Conservation (phyloP, 92 coral and sea anemone species). For the Hydrozoanthus gracilis region DNA sequence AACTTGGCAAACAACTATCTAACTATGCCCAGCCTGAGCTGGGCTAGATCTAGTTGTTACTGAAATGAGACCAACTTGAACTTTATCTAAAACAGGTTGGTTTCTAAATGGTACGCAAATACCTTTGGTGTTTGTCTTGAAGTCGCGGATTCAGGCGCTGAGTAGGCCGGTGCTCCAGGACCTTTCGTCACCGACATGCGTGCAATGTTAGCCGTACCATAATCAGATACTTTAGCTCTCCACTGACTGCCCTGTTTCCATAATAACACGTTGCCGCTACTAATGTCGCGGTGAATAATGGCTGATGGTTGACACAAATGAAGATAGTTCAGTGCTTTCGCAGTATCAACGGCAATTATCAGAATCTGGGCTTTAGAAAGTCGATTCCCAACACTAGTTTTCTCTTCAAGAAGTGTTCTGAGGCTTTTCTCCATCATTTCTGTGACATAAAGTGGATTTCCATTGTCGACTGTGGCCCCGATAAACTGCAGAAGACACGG, state of each 20-base stretch:
- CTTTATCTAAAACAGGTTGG: too few species aligned
- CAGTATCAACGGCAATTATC: constrained; percentile 46
- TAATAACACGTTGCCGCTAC: constrained; percentile 65
- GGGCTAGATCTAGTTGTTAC: not conserved
- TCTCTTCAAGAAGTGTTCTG: constrained; percentile 36
- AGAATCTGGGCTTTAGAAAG: constrained; percentile 42
- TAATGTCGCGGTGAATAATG: constrained; percentile 73
- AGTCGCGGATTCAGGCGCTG: constrained; percentile 56
- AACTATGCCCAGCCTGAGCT: too few species aligned
- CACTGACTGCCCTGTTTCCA: too few species aligned
- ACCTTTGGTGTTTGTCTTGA: constrained; percentile 57
- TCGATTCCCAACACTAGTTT: not conserved
- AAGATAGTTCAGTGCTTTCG: too few species aligned
- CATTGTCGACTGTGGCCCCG: constrained; percentile 40
- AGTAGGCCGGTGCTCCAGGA: constrained; percentile 57
- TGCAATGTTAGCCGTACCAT: too few species aligned
- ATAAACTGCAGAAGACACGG: constrained; percentile 69
- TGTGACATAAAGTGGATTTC: constrained; percentile 55
- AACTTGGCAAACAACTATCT: too few species aligned
- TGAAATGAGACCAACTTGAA: too few species aligned
- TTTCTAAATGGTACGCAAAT: not conserved
- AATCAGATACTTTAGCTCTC: too few species aligned
- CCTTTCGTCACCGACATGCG: constrained; percentile 45
- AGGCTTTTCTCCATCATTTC: too few species aligned
- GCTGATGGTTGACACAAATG: constrained; percentile 61